Evolutionary conservation across 2,797 vertebrate genomes (phyloP), one percentile per base, ranked within the genome.

Genomic region (Paguma larvata): DNA sequence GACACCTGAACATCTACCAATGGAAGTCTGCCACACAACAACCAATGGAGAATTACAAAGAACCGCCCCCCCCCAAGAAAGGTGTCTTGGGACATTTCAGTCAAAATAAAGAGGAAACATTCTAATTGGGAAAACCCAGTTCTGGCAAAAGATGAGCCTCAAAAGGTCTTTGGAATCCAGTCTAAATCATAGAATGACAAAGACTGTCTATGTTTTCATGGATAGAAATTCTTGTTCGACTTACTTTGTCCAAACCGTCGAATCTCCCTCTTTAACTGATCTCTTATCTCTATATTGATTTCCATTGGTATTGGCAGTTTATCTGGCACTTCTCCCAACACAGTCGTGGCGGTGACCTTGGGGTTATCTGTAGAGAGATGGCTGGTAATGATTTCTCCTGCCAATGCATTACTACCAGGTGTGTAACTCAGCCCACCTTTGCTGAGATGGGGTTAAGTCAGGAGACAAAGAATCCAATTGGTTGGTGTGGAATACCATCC

Each of bases 191-290:
- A 63, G 62, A 70, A 78, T 25, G 14, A 73, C 27, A 32, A n/a
- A 62, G 59, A 46, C 19, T 53, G 67, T 30, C 38, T 14, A 2
- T 4, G 3, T 12, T 16, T 63, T 79, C 23, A n/a, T 16, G 14
- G 7, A 68, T 12, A 89, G 0, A 93, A 0, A 79, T 1, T 38
- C 30, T n/a, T 77, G 32, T 46, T 14, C 23, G 53, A 99, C 99
- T 99, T 98, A 99, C 99, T 99, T 98, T 99, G 98, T 95, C 99
- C 99, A 5, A 99, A 99, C 95, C 99, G 99, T 92, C 99, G 99
- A 98, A 99, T 99, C 97, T 99, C 99, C 96, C 99, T 99, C 98
- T 99, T 99, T 96, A 99, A 98, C 96, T 98, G 98, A 6, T 98
- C 98, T 97, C 99, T 99, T 92, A 99, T 96, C n/a, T 99, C 99